Base-by-base conservation (phyloP, 2,113 vertebrate species). In the Amazona vittata region DNA sequence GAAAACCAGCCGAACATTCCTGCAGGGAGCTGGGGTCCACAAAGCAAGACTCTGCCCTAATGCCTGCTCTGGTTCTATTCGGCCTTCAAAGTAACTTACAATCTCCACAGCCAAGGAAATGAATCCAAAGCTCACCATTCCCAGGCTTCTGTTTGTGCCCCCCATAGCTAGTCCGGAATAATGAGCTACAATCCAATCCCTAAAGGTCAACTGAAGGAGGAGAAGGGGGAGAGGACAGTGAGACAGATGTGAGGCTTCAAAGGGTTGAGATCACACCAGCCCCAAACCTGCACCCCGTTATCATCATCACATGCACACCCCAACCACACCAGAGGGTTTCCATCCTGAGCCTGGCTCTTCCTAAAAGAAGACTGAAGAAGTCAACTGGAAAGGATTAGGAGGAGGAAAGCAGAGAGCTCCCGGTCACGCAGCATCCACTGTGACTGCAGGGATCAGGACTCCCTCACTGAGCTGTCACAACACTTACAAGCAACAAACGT, bases 1-100 rank as follows among this genome's bases (percentile, higher is more conserved):
- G 93, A 93, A 96, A 96, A 95, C 78, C 90, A 88, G 81, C 82
- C 69, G 26, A 84, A 43, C 2, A 0, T 50, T 90, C 89, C 94
- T 22, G 16, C 75, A 57, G 75, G 85, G 92, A 94, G 26, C 62
- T 3, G 0, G 69, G 73, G 33, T 91, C 93, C 77, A 26, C 62
- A 65, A 53, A 93, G 59, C 25, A 3, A 93, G 55, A 59, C 57
- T 35, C 86, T 89, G 83, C 15, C 52, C 89, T 93, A 65, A n/a
- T 33, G 47, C 86, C 83, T 75, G 21, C 62, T 31, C 77, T 75
- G 37, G 44, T 82, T 37, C 78, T 65, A 13, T 22, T 41, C 41
- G 3, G 18, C 69, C 57, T 81, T 59, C 78, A 59, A 71, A 89
- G 65, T 1, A 76, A 24, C 21, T 41, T 64, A 80, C 76, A 44